Conservation (phyloP, 1,140 invertebrate genomes). For the Drosophila ohnishii region DNA sequence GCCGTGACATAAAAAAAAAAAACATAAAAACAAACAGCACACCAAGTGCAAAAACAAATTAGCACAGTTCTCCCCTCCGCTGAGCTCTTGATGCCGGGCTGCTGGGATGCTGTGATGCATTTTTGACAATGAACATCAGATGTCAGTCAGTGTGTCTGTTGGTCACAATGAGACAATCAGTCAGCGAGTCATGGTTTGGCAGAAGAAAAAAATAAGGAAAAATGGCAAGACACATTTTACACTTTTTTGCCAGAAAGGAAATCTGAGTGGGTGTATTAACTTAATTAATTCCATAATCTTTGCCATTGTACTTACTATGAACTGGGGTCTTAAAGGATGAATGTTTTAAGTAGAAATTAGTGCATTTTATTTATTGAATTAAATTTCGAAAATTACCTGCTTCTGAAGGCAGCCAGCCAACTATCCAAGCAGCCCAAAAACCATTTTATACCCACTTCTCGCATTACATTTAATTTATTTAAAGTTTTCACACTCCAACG, state of each 20-base stretch:
- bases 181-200: constrained; percentile 43
- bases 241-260: background rate
- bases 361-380: no score
- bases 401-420: no score
- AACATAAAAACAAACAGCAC: constrained; percentile 27
- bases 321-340: background rate
- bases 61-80: constrained; percentile 44
- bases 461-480: constrained; percentile 74
- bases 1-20: constrained; percentile 56
- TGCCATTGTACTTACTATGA: background rate
- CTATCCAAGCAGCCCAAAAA: background rate
- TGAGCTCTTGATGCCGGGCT: constrained; percentile 13
- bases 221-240: constrained; percentile 1
- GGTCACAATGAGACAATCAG: constrained; percentile 44
- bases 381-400: no score
- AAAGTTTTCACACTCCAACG: constrained; percentile 71
- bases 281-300: background rate
- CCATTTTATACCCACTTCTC: constrained; percentile 27
- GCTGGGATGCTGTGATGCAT: constrained; percentile 56
- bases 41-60: constrained; percentile 72
- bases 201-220: background rate
- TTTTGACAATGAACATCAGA: constrained; percentile 76
- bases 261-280: background rate
- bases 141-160: constrained; percentile 50
- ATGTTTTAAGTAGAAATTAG: no score